Conservation (phyloP, 2,113 vertebrate species). For the Megalops atlanticus region DNA sequence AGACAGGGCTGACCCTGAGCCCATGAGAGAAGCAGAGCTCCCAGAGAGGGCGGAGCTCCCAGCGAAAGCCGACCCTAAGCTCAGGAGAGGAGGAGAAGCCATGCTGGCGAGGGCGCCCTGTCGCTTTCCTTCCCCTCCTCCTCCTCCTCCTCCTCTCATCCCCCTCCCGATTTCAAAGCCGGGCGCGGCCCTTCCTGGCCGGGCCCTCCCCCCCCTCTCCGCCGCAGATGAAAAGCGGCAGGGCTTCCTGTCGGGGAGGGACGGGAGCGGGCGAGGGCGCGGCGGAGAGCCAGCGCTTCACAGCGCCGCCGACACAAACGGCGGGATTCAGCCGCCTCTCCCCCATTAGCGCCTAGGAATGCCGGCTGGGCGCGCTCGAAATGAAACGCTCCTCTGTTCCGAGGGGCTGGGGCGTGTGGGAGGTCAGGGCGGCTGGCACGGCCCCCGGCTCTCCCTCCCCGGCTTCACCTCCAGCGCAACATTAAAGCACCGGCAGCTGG, state of each 20-base stretch:
- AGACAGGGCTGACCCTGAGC: constrained; percentile 69
- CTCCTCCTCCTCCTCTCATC: constrained; percentile 40
- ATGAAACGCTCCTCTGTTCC: constrained; percentile 82
- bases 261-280: too few species aligned
- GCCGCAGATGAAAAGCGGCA: constrained; percentile 78
- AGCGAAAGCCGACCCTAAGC: constrained; percentile 69
- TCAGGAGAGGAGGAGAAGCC: too few species aligned
- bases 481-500: constrained; percentile 72
- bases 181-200: constrained; percentile 79
- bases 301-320: constrained; percentile 67
- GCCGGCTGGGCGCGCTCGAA: constrained; percentile 70
- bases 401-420: constrained; percentile 57
- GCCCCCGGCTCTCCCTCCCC: constrained; percentile 63
- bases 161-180: constrained; percentile 60
- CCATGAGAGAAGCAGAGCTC: too few species aligned
- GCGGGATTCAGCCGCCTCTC: constrained; percentile 76
- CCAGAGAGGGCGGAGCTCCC: too few species aligned
- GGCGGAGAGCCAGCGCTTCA: constrained; percentile 69
- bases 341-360: constrained; percentile 75
- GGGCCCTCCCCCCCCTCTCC: constrained; percentile 72
- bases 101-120: too few species aligned
- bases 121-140: too few species aligned
- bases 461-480: constrained; percentile 63
- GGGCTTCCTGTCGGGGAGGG: constrained; percentile 80
- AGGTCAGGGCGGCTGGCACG: constrained; percentile 78